Conservation (phyloP, 2,113 vertebrate genomes). For the Haemorhous mexicanus region DNA sequence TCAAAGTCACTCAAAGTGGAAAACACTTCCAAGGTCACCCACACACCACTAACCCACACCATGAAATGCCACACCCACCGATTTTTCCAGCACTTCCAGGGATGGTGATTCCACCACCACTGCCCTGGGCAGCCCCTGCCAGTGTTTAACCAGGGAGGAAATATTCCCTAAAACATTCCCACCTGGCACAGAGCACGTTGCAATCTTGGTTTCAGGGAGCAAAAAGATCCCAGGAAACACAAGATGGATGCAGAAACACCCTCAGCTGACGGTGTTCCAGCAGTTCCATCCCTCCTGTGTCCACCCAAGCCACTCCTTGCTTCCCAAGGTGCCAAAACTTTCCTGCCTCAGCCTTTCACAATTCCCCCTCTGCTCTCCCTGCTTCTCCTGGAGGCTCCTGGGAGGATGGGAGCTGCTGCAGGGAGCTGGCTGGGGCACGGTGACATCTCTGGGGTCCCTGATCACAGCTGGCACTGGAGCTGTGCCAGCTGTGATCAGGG, state of each 20-base stretch:
- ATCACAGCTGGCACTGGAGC: accelerated
- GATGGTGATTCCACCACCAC: neutral
- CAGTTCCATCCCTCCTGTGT: neutral
- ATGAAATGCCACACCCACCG: neutral
- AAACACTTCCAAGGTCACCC: neutral
- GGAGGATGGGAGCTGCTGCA: neutral
- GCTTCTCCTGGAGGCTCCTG: neutral
- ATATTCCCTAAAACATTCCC: neutral
- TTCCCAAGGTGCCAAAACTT: neutral
- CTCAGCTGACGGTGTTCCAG: neutral
- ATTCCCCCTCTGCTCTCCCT: neutral
- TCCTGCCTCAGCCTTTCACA: neutral
- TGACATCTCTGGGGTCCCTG: neutral
- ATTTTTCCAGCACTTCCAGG: neutral
- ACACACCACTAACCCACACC: too few species aligned
- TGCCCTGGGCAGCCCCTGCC: neutral
- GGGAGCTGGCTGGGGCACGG: neutral
- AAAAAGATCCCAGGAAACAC: neutral
- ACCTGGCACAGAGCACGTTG: neutral
- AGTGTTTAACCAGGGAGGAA: neutral
- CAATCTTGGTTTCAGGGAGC: neutral
- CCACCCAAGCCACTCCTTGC: neutral
- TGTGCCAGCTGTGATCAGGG: neutral
- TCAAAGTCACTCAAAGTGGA: too few species aligned
- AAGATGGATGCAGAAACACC: neutral